Evolutionary conservation across 2,888 invertebrate genomes (phyloP), one percentile per base, ranked within the genome.

Genomic region (Brachypalpus laphriformis): DNA sequence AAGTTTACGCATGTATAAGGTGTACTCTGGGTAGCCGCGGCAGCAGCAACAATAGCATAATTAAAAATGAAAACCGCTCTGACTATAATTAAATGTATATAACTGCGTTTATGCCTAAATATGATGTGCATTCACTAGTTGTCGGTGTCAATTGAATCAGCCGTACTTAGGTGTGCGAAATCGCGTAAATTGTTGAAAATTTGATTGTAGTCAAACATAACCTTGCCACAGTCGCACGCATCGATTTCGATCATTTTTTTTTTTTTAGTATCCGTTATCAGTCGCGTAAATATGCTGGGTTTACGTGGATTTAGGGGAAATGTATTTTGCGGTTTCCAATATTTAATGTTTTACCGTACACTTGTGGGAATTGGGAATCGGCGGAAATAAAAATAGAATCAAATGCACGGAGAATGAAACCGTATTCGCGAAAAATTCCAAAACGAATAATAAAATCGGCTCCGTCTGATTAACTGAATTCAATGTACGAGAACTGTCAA

Each of bases 171-270:
- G 42, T 59, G 34, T n/a, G 61, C 40, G 40, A 76, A 76, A 56
- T 47, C 54, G 61, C 47, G 56, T 63, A 42, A 59, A 71, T 82
- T 51, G 9, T 70, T 82, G 66, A 59, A 54, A 78, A 68, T 68
- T 63, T 37, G 49, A 80, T 80, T 74, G 83, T 80, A 78, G 80
- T 75, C 83, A 80, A 83, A 83, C 83, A 83, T 83, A 83, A 83
- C 83, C 83, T 83, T 83, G 74, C 49, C 63, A 34, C 56, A 63
- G 49, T 57, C 49, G 74, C 80, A 80, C 83, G 80, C 83, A 83
- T 83, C 74, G 80, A 80, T 80, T 83, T 80, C 56, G 37, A 63
- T 66, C 63, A 83, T 80, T 72, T 72, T 47, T 49, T 40, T 45
- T 54, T 28, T n/a, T 51, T 68, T 54, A 51, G n/a, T 28, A 18